Evolutionary conservation across 2,113 vertebrate genomes (phyloP), one percentile per base, ranked within the genome.

Genomic region (Chloebia gouldiae): DNA sequence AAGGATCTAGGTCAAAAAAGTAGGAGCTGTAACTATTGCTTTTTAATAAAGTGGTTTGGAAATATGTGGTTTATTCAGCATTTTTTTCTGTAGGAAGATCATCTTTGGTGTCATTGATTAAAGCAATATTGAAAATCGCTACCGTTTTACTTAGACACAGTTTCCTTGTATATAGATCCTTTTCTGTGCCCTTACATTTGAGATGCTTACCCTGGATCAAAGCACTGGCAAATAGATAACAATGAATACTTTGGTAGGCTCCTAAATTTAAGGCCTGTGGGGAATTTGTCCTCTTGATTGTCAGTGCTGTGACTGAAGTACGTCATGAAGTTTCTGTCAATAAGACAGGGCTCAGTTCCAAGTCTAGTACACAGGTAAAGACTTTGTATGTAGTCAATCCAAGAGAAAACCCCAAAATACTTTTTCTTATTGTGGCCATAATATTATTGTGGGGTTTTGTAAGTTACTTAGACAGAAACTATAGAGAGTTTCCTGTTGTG

Each of bases 1-100:
- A 84, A 83, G 9, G 63, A 92, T 90, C 49, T 84, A 90, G 65
- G 77, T 83, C 69, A 94, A 81, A 93, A 75, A 78, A 75, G 22
- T 22, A 69, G 31, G 87, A 82, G 23, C 40, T 54, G 31, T 68
- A 86, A 31, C 61, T 68, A 33, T 75, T 76, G 18, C 22, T 71
- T 92, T 70, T 78, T 68, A 80, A 88, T 60, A 81, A 93, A 84
- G 76, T 61, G 13, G 2, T 60, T 93, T 84, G 72, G 31, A 88
- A 95, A 51, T 75, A 71, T 0, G 7, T 73, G 20, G 9, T 82
- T 88, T 90, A 63, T 82, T 79, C 33, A 78, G 24, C 39, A 45
- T 61, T 92, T 89, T 89, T 47, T 91, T 80, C 66, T 7, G 0
- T 65, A 54, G 65, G 23, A n/a, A 73, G 40, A 86, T 90, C 37